Evolutionary conservation across 2,888 invertebrate species (phyloP).

Genomic region (Timema podura): DNA sequence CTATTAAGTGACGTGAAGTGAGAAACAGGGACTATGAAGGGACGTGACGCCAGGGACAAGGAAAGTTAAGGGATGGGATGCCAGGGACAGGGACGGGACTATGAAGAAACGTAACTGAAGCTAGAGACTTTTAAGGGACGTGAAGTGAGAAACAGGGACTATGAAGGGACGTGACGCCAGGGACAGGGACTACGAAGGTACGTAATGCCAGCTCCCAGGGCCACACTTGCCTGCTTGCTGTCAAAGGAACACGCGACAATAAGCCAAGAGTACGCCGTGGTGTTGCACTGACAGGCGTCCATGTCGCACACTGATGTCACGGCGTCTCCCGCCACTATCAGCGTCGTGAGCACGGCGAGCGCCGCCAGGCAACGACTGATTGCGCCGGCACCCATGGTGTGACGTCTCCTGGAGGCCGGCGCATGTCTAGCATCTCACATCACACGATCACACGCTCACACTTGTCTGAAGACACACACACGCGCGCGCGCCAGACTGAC

Average conservation of each 20-base stretch:
- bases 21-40: background rate
- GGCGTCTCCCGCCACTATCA: constrained; percentile 13
- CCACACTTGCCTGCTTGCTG: constrained; percentile 56
- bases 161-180: background rate
- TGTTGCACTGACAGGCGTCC: constrained; percentile 56
- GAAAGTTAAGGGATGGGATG: too few relatives aligned
- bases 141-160: background rate
- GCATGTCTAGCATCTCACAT: background rate
- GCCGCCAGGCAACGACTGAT: constrained; percentile 12
- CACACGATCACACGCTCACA: background rate
- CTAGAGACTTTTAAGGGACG: background rate
- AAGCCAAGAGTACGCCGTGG: constrained; percentile 57
- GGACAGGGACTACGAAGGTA: too few relatives aligned
- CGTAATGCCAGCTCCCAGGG: too few relatives aligned
- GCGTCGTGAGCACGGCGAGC: constrained; percentile 14
- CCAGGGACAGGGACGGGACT: too few relatives aligned
- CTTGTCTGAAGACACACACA: background rate
- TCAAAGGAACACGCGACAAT: constrained; percentile 61
- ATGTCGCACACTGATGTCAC: constrained; percentile 15
- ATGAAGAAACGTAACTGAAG: too few relatives aligned
- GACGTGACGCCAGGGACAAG: background rate
- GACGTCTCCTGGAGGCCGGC: background rate
- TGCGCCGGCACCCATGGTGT: too few relatives aligned
- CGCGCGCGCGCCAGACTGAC: too few relatives aligned
- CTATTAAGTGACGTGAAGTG: background rate